Evolutionary conservation across 2,797 vertebrate species (phyloP), one percentile per base, ranked within the genome.

Genomic region (Rachycentron canadum): DNA sequence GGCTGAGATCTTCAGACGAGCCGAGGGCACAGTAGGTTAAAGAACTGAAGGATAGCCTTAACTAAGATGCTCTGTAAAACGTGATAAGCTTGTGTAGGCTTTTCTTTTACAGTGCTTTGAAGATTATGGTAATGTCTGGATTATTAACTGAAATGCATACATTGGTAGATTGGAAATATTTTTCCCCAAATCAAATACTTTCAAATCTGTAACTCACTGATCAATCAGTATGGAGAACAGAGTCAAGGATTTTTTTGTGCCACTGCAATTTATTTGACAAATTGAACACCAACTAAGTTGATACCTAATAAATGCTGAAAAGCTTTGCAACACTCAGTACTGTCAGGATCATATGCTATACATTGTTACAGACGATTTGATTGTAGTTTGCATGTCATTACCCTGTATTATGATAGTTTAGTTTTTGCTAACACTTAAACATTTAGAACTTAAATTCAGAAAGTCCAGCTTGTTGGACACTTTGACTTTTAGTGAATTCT

Each of bases 1-100:
- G 86, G 69, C 82, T 80, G 67, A 84, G 84, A 81, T 86, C 65
- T 78, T 88, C 76, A 75, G 76, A 70, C 47, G 8, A 82, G 68
- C 66, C 11, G 50, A 65, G 88, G 81, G 78, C 76, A 87, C 67
- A 66, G 68, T 7, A 83, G 87, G 78, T 84, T 76, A 73, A 82
- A 59, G 58, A 58, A 84, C 63, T 56, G 58, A 70, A 57, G 52
- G 55, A 67, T 69, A 72, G 69, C 70, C 62, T 72, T 68, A 75
- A 56, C 30, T 14, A 57, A 56, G 50, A 56, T 36, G 7, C 38
- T 63, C 23, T 79, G 26, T 64, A 63, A 56, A 71, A 69, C 19
- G 36, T 40, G 28, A 79, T 78, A 63, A 73, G 60, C 21, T 55
- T 67, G 8, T 28, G 3, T 13, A n/a, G 16, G 19, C 23, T 55